Evolutionary conservation across 2,888 invertebrate genomes (phyloP).

Genomic region (Hydrotaea cyrtoneurina): DNA sequence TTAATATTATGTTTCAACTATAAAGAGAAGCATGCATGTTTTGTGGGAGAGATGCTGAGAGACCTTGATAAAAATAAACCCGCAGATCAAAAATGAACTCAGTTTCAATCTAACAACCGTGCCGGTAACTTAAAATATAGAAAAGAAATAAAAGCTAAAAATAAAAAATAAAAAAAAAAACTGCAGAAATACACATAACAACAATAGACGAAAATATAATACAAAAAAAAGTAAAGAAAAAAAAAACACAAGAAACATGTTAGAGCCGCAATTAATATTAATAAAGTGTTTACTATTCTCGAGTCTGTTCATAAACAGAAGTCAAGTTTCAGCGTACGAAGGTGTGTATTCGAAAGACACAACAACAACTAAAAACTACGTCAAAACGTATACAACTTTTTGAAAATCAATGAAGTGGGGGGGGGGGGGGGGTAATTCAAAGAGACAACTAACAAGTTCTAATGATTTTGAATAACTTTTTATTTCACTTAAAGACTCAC

Average conservation of each 20-base stretch:
- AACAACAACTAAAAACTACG: not conserved
- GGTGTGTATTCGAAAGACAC: constrained; percentile 41
- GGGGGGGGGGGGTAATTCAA: not conserved
- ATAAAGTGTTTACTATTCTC: constrained; percentile 41
- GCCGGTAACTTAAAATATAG: constrained; percentile 17
- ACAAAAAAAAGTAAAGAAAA: not conserved
- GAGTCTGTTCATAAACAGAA: constrained; percentile 28
- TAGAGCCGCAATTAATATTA: constrained; percentile 41
- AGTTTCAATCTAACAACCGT: constrained; percentile 23
- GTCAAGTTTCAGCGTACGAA: constrained; percentile 47
- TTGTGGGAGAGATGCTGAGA: not conserved
- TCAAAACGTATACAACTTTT: not conserved
- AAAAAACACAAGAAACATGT: constrained; percentile 40
- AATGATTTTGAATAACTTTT: not conserved
- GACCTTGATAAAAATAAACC: constrained; percentile 6
- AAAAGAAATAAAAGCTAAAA: not conserved
- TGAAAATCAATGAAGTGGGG: not conserved
- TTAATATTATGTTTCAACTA: not conserved
- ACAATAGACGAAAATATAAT: not conserved
- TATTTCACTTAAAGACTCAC: not conserved
- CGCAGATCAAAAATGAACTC: not conserved
- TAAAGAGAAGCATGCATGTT: not conserved
- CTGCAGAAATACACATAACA: not conserved
- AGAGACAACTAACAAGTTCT: not conserved
- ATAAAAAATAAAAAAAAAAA: not conserved